Evolutionary conservation across 2,888 invertebrate species (phyloP), one percentile per base, ranked within the genome.

Genomic region (Agonum fuliginosum): DNA sequence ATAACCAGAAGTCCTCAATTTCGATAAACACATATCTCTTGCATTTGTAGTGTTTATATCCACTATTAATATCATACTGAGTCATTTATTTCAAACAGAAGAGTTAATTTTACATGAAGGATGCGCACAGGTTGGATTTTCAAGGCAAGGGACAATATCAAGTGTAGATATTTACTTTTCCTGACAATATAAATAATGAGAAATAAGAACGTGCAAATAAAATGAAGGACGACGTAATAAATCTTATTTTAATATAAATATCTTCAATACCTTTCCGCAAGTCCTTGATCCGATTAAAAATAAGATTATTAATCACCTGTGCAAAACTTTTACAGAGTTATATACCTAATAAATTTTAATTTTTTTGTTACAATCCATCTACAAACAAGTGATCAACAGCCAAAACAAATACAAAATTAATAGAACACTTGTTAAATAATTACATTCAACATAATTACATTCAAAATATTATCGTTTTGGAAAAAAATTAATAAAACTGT

Each of bases 101-200:
- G 20, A 67, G 67, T 67, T 67, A 27, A 41, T 41, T 67, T 67
- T 67, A 67, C 12, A 41, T 20, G 37, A 34, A 48, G 54, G 27
- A 67, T 37, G 67, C 54, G 54, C 54, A 24, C 30, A 62, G 37
- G 37, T 62, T 43, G 22, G 22, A 37, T 65, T 8, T 71, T 71
- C 71, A 71, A 48, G 71, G 71, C 14, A 22, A 71, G 27, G 54
- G 58, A 46, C 72, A 72, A 72, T 58, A 34, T 74, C 62, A 62
- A 62, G 58, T 69, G 43, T 69, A n/a, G n/a, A n/a, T n/a, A 46
- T 69, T 46, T 62, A 30, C 30, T 24, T 24, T 62, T 58, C 30
- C 30, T 62, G 58, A 62, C 30, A 30, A 19, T 0, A 22, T 30
- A 62, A 62, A 62, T 62, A 17, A 12, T 37, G n/a, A 6, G 34